A percentile compares a stretch with the other conserved stretches of the same genome.
phyloP scores from a whole-genome alignment of 2,797 vertebrate genomes.

The Acridotheres tristis region DNA sequence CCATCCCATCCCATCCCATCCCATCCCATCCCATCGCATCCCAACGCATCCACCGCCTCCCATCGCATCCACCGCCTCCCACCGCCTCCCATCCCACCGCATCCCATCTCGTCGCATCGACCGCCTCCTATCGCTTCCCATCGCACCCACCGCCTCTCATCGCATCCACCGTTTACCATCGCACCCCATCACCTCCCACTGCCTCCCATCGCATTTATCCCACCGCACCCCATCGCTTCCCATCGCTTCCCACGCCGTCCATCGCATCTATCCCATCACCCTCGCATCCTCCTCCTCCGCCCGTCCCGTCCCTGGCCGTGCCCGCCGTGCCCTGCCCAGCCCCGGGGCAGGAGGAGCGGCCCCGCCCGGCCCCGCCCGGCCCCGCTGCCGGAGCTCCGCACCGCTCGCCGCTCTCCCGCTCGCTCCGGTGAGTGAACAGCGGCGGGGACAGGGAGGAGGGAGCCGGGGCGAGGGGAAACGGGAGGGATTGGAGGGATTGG shows the following conservation, averaged over 20 bases:
- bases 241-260: neutral
- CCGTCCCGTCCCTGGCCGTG: neutral
- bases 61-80: too few species aligned
- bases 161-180: too few species aligned
- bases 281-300: neutral
- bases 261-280: neutral
- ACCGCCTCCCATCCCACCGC: neutral
- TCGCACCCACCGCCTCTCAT: accelerated
- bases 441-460: neutral
- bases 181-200: too few species aligned
- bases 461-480: neutral
- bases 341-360: neutral
- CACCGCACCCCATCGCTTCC: too few species aligned
- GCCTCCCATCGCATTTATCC: neutral
- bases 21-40: neutral
- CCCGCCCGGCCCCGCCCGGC: too few species aligned
- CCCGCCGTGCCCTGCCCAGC: neutral
- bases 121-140: too few species aligned
- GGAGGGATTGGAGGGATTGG: neutral
- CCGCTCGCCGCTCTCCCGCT: neutral
- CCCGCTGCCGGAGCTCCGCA: neutral
- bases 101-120: neutral
- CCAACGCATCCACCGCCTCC: too few species aligned
- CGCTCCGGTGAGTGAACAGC: neutral
- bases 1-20: accelerated